Conservation (phyloP, 2,888 invertebrate genomes). For the Drosophila tanythrix region DNA sequence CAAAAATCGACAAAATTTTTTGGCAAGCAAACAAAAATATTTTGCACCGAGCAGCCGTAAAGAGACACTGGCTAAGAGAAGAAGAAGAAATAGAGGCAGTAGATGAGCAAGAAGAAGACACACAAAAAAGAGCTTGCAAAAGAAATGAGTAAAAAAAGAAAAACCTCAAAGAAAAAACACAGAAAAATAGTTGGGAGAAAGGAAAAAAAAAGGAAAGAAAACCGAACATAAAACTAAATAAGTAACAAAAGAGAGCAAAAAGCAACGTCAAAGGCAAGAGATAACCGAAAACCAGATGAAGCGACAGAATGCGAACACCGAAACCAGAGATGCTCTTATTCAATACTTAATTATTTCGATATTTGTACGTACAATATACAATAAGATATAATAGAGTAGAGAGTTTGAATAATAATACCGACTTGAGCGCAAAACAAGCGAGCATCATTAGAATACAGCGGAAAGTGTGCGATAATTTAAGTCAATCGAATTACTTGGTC, state of each 20-base stretch:
- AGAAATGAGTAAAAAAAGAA: constrained; percentile 17
- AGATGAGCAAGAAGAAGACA: constrained; percentile 22
- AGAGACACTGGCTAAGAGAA: constrained; percentile 43
- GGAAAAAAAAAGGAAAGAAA: constrained; percentile 30
- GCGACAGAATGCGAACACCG: constrained; percentile 5
- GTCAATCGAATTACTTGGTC: constrained; percentile 12
- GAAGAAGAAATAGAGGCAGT: constrained; percentile 3
- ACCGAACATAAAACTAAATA: constrained; percentile 64
- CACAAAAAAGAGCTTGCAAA: constrained; percentile 19
- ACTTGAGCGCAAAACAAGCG: not conserved
- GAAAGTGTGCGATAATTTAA: not conserved
- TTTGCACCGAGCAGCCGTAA: constrained; percentile 71
- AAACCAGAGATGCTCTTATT: constrained; percentile 20
- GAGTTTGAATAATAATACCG: not conserved
- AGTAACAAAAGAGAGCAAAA: constrained; percentile 60
- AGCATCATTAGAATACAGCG: not conserved
- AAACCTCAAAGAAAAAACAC: constrained; percentile 30
- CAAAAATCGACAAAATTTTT: constrained; percentile 69
- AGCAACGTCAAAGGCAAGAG: constrained; percentile 45
- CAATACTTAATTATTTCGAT: not conserved
- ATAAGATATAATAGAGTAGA: not conserved
- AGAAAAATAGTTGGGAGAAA: constrained; percentile 14
- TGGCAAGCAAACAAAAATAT: constrained; percentile 74
- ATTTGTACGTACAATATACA: not conserved
- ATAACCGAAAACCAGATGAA: constrained; percentile 41